These are phyloP conservation scores for Nyctibius bracteatus DNA, from an alignment of 2,113 vertebrate genomes.

Conservation along the genomic window DNA sequence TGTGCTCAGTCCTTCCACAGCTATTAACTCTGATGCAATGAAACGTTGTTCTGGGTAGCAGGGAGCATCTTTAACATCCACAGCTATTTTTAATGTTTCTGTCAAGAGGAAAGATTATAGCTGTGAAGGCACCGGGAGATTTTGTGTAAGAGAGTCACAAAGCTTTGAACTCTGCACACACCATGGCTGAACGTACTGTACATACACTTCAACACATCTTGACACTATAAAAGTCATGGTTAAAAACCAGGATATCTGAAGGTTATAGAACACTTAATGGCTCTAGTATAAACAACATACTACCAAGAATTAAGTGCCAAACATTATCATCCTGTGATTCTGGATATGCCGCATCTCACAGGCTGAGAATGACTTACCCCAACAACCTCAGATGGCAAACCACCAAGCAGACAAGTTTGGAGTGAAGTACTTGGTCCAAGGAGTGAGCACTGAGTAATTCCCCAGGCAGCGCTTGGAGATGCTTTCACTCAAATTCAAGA, in stretches of 20 bases:
- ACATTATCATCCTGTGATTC: not conserved
- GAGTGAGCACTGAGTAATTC: not conserved
- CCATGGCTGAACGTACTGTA: not conserved
- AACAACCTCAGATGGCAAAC: not conserved
- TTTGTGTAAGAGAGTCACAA: not conserved
- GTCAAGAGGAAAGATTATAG: not conserved
- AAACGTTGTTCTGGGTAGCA: not conserved
- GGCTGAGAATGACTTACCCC: not conserved
- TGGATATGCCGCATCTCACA: not conserved
- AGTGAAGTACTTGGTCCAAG: not conserved
- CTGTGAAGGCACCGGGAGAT: not conserved
- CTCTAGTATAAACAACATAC: not conserved
- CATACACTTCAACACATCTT: not conserved
- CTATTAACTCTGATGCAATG: not conserved
- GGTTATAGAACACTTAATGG: not conserved
- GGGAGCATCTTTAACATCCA: not conserved
- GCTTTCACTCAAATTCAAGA: not conserved
- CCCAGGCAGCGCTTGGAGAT: not conserved
- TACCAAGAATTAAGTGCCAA: not conserved
- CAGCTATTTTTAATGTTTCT: constrained; percentile 21
- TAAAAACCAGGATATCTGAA: not conserved
- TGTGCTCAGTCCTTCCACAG: not conserved
- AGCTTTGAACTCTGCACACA: not conserved
- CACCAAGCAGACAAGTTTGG: not conserved
- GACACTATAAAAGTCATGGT: not conserved